These are phyloP conservation scores for Cygnus olor DNA, from an alignment of 2,797 vertebrate genomes.

Conservation along the genomic window DNA sequence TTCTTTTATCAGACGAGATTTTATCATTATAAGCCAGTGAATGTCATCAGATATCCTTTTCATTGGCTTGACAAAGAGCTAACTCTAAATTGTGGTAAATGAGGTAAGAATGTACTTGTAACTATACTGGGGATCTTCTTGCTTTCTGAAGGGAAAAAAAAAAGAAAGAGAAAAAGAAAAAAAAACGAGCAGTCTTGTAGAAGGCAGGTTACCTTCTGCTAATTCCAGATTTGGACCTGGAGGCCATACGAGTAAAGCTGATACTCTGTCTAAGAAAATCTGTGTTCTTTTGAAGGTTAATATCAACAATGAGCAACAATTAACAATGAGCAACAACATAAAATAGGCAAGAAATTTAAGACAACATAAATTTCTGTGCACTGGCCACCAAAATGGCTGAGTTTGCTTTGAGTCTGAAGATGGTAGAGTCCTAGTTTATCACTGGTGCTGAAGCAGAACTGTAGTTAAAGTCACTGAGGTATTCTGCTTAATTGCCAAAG, in stretches of 20 bases:
- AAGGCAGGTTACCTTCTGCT: background rate
- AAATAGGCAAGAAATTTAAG: background rate
- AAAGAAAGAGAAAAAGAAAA: background rate
- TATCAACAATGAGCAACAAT: background rate
- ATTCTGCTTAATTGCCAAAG: constrained; percentile 9
- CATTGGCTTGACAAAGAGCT: constrained; percentile 26
- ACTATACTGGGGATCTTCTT: background rate
- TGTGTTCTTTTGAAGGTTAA: background rate
- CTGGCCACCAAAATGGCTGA: background rate
- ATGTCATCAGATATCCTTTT: constrained; percentile 33
- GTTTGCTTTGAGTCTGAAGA: background rate
- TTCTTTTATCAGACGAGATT: background rate
- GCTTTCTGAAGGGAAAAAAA: background rate
- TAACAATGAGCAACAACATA: background rate
- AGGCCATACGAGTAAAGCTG: background rate
- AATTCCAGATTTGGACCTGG: background rate
- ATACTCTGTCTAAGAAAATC: background rate
- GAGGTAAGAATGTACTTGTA: background rate
- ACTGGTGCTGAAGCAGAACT: background rate
- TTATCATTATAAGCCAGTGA: constrained; percentile 10
- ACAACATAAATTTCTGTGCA: background rate
- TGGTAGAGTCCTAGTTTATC: background rate
- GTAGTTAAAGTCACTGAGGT: background rate
- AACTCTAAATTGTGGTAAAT: constrained; percentile 11
- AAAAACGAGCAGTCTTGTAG: background rate